Base-by-base conservation (phyloP, 2,888 invertebrate species). In the Dynastes maya region DNA sequence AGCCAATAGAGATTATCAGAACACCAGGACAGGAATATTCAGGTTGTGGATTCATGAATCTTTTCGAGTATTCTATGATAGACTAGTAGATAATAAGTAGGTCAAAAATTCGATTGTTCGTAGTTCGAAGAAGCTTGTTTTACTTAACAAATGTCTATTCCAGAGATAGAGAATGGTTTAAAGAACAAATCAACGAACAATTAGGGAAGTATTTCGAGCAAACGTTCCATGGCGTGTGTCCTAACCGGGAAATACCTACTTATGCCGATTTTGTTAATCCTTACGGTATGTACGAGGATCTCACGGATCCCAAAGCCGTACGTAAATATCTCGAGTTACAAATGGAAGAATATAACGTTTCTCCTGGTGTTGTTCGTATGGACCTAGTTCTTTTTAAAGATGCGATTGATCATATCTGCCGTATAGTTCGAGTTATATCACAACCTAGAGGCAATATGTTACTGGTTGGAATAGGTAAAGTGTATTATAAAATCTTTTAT, bases 11-110 rank as follows among this genome's bases (percentile, higher is more conserved):
- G 95, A 95, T 82, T 93, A 93, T 84, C 95, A 95, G 80, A 94
- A 93, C 84, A 94, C 94, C 0, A 94, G 92, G 83, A 84, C 90
- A 0, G 89, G 93, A 0, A 92, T 97, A 84, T 90, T 96, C 1
- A 91, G 96, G 37, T 89, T 97, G 13, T 97, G 97, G 97, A 91
- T 96, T 77, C 96, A 96, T 88, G 97, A 97, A 86, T 93, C 93
- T 80, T 95, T 94, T 86, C 89, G 97, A 72, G 96, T 97, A 0
- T 97, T 97, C 86, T 91, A 92, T 82, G 97, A 97, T 86, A 92
- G 97, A 5, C 91, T 97, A 2, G 94, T 95, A 1, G 95, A 96
- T 86, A 94, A 94, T 13, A 91, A 90, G 94, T 94, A 85, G 88
- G 90, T 77, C 13, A 22, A 11, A 6, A 16, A 61, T 16, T 16